Evolutionary conservation across 2,888 invertebrate genomes (phyloP).

Genomic region (Coelopa pilipes): DNA sequence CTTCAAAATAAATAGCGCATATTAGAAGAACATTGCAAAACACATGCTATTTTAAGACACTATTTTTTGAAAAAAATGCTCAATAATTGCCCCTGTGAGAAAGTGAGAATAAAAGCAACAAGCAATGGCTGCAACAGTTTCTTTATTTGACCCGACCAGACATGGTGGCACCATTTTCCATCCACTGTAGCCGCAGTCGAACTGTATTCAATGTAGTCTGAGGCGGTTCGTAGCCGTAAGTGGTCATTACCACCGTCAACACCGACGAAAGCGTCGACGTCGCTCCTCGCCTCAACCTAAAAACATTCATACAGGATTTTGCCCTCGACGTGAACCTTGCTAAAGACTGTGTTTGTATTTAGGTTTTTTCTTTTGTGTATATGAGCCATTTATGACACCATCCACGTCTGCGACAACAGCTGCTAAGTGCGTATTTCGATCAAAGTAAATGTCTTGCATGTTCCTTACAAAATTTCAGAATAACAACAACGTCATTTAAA

Average conservation of each 20-base stretch:
- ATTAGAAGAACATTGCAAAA: too few relatives aligned
- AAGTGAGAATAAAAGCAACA: slow-evolving; percentile 9
- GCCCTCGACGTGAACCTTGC: slow-evolving; percentile 5
- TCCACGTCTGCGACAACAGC: too few relatives aligned
- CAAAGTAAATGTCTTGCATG: too few relatives aligned
- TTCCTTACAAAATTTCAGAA: too few relatives aligned
- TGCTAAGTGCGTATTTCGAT: too few relatives aligned
- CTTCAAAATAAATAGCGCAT: too few relatives aligned
- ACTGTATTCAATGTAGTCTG: not conserved
- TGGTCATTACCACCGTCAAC: slow-evolving; percentile 39
- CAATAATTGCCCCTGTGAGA: slow-evolving; percentile 6
- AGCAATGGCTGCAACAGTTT: not conserved
- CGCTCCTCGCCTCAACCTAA: not conserved
- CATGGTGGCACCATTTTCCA: slow-evolving; percentile 49
- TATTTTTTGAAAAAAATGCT: not conserved
- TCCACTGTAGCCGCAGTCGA: slow-evolving; percentile 19
- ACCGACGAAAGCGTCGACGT: slow-evolving; percentile 24
- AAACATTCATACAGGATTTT: slow-evolving; percentile 10
- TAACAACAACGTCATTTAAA: too few relatives aligned
- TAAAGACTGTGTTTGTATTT: not conserved
- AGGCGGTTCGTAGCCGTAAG: slow-evolving; percentile 23
- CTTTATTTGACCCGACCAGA: slow-evolving; percentile 41
- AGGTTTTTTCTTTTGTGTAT: slow-evolving; percentile 1
- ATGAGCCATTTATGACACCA: not conserved
- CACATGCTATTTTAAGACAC: not conserved